Evolutionary conservation across 2,888 invertebrate genomes (phyloP), one percentile per base, ranked within the genome.

Genomic region (Lithophane semibrunnea): DNA sequence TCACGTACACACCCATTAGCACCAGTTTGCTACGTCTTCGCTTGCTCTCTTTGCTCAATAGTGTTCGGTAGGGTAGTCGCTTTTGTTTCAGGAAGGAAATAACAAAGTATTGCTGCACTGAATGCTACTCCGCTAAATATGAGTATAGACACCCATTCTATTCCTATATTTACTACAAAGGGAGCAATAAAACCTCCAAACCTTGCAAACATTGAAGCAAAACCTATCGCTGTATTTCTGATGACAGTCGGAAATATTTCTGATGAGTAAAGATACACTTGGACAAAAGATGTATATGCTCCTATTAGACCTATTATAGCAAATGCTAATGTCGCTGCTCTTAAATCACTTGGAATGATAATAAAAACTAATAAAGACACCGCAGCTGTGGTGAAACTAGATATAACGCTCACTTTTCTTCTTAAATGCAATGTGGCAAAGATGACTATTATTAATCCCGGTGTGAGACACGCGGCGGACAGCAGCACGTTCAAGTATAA

Each of bases 161-260:
- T 88, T 16, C 92, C 95, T 79, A 96, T 94, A 83, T 97, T 97
- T 0, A 98, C 97, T 2, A 98, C 97, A 92, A 97, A 98, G 0
- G 98, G 98, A 9, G 98, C 98, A 42, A 97, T 90, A 90, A 98
- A 97, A 21, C 98, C 98, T 52, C 98, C 98, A 67, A 98, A 91
- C 88, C 98, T 96, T 1, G 97, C 98, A 88, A 97, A 97, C 93
- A 97, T 97, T 2, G 98, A 98, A 75, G 97, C 97, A 56, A 97
- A 96, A n/a, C 98, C 98, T 88, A 98, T 97, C 0, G 98, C 98
- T 58, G 98, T 97, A 92, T 98, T 98, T 83, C 98, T 96, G 7
- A 98, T 97, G 8, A 98, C 97, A 0, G 98, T 98, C 0, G 98
- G 98, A 90, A 98, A 98, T 60, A 98, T 93, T 94, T 98, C 98